Evolutionary conservation across 2,113 vertebrate species (phyloP).

Genomic region (Labeo catla): DNA sequence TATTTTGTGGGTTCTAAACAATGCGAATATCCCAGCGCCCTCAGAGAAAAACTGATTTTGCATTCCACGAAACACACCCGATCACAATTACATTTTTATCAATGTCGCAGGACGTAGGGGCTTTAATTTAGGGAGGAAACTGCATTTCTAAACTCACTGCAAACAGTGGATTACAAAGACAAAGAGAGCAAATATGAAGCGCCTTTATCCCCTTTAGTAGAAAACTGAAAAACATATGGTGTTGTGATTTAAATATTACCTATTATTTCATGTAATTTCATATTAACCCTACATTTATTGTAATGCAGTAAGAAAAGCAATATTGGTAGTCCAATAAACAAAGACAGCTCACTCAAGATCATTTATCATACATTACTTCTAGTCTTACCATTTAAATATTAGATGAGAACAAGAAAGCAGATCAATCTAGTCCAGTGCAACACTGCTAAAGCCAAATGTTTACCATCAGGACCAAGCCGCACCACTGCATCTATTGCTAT

Average conservation of each 20-base stretch:
- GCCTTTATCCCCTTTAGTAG: neutral
- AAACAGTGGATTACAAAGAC: conserved; percentile 2
- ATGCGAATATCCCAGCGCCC: conserved; percentile 53
- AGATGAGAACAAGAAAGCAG: neutral
- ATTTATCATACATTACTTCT: conserved; percentile 44
- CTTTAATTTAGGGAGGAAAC: conserved; percentile 65
- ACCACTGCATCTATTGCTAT: neutral
- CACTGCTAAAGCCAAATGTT: neutral
- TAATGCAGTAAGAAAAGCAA: neutral
- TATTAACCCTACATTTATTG: neutral
- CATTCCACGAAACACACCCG: conserved; percentile 53
- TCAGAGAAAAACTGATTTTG: conserved; percentile 57
- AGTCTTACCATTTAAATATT: neutral
- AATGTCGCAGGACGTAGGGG: conserved; percentile 53
- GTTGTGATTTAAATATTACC: neutral
- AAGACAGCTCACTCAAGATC: too few species aligned
- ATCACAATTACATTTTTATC: conserved; percentile 69
- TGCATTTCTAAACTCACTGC: conserved; percentile 61
- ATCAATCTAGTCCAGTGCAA: neutral
- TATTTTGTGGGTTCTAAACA: conserved; percentile 65
- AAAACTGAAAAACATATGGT: neutral
- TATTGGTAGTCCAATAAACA: neutral
- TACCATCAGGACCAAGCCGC: neutral
- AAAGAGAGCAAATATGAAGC: neutral
- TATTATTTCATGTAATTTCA: neutral